phyloP scores from a whole-genome alignment of 2,888 invertebrate genomes.

The Apocheima hispidaria region DNA sequence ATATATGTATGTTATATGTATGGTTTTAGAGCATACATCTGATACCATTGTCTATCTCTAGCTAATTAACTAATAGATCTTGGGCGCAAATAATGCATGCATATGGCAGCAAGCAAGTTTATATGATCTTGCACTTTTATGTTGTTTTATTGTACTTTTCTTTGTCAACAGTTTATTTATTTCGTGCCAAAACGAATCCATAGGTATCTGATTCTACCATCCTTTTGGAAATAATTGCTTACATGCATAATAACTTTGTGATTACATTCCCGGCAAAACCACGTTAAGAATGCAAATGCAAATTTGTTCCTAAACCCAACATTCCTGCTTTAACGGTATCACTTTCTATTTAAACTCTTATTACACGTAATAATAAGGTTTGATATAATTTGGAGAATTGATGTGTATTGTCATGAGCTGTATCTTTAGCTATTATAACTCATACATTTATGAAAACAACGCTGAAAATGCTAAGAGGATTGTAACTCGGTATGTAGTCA shows the following conservation, averaged over 20 bases:
- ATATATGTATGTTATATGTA: no score
- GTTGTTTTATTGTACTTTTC: no score
- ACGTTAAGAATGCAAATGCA: constrained; percentile 72
- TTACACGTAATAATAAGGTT: background rate
- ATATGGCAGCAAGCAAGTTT: no score
- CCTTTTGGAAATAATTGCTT: background rate
- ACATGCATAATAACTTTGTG: constrained; percentile 11
- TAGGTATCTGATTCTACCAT: no score
- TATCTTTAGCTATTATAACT: background rate
- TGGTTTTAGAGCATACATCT: no score
- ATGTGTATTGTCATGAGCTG: background rate
- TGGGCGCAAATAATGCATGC: no score
- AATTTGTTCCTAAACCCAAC: constrained; percentile 64
- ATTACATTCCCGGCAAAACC: constrained; percentile 25
- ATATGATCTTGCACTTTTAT: no score
- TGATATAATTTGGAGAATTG: background rate
- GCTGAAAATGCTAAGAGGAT: background rate
- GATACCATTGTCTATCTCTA: no score
- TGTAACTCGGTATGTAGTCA: background rate
- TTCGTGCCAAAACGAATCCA: no score
- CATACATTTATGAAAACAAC: background rate
- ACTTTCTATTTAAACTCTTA: constrained; percentile 3
- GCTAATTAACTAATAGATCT: no score
- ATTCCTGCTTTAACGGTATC: constrained; percentile 25
- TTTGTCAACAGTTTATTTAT: no score